A percentile compares a stretch with the other conserved stretches of the same genome.
phyloP scores from a whole-genome alignment of 2,797 vertebrate species.

The Chromis chromis region DNA sequence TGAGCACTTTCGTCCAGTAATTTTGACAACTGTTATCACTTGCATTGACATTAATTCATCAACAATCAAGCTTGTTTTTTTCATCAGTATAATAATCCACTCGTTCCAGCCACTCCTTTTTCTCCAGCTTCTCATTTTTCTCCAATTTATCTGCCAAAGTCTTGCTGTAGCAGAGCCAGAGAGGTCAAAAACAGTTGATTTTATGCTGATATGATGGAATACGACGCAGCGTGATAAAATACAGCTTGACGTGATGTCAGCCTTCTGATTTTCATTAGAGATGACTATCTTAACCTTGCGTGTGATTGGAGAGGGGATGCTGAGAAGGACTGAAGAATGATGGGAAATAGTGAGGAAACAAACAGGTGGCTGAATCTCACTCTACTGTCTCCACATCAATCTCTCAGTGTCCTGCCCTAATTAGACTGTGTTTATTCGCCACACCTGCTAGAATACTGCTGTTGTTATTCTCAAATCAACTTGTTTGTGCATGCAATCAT shows the following conservation, averaged over 20 bases:
- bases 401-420: conserved; percentile 60
- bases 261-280: conserved; percentile 58
- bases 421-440: conserved; percentile 49
- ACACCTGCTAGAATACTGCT: conserved; percentile 53
- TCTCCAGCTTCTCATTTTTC: neutral
- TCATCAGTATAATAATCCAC: conserved; percentile 4
- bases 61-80: conserved; percentile 25
- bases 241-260: conserved; percentile 53
- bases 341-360: conserved; percentile 39
- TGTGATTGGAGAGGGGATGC: conserved; percentile 56
- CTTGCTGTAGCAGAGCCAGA: conserved; percentile 7
- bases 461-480: conserved; percentile 51
- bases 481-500: conserved; percentile 58
- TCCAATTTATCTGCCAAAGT: conserved; percentile 31
- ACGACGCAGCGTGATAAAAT: conserved; percentile 50
- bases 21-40: neutral
- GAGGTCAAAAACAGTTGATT: conserved; percentile 55
- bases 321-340: conserved; percentile 6
- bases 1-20: neutral
- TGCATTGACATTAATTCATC: conserved; percentile 2
- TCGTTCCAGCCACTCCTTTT: neutral
- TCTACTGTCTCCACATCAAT: conserved; percentile 51
- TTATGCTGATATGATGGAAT: conserved; percentile 51
- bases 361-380: conserved; percentile 65
- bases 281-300: conserved; percentile 68